Evolutionary conservation across 2,888 invertebrate genomes (phyloP).

Genomic region (Habroteleia sp.): DNA sequence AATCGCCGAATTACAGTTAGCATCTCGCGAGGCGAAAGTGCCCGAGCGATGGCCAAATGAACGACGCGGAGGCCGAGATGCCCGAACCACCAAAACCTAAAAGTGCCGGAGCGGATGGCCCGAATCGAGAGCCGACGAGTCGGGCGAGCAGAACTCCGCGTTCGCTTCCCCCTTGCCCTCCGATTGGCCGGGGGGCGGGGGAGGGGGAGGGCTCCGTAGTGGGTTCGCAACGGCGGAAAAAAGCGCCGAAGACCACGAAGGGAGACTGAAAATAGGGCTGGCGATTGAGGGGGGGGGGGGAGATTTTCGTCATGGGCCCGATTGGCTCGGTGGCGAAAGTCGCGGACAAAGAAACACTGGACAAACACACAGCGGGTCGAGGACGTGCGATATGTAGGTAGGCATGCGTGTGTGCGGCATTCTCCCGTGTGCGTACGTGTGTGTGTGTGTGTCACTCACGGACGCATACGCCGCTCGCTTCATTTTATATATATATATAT

Average conservation of each 20-base stretch:
- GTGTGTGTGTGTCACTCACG: constrained; percentile 29
- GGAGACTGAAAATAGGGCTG: no score
- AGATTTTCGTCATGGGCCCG: constrained; percentile 15
- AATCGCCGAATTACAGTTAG: constrained; percentile 29
- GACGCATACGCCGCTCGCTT: neutral
- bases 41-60: no score
- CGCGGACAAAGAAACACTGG: constrained; percentile 60
- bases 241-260: no score
- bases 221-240: no score
- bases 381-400: constrained; percentile 60
- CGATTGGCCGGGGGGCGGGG: neutral
- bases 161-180: constrained; percentile 2
- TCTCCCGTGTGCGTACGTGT: constrained; percentile 35
- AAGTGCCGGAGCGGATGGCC: no score
- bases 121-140: constrained; percentile 15
- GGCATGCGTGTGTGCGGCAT: constrained; percentile 54
- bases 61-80: no score
- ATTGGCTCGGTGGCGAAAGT: constrained; percentile 54
- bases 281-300: no score
- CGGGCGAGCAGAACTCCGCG: neutral
- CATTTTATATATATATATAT: no score
- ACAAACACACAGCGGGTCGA: constrained; percentile 61
- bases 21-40: constrained; percentile 22
- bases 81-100: no score
- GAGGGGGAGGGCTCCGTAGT: no score